These are phyloP conservation scores for Oriolus oriolus DNA, from an alignment of 2,113 vertebrate species.

Conservation along the genomic window DNA sequence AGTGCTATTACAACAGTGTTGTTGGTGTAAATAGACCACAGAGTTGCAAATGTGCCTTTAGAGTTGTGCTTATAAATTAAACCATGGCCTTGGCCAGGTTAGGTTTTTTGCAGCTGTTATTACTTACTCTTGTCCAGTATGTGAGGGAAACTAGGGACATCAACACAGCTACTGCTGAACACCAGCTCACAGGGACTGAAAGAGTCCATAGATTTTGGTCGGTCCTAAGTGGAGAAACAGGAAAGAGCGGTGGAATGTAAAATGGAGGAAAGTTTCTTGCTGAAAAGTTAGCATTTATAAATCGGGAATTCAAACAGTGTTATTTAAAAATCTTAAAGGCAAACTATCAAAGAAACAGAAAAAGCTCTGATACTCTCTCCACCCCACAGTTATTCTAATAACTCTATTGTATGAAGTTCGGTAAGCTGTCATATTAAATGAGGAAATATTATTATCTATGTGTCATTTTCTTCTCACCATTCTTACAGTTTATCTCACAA, in stretches of 20 bases:
- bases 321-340: not conserved
- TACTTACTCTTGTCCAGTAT: not conserved
- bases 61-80: not conserved
- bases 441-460: not conserved
- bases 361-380: not conserved
- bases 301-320: not conserved
- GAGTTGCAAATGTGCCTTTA: not conserved
- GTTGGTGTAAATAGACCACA: not conserved
- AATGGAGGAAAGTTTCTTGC: not conserved
- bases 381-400: not conserved
- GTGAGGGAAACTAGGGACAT: not conserved
- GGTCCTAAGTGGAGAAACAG: not conserved
- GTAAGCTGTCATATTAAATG: not conserved
- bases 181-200: not conserved
- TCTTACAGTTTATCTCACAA: not conserved
- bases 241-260: not conserved
- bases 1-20: not conserved
- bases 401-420: not conserved
- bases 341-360: not conserved
- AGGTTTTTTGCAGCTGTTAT: not conserved
- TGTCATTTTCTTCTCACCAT: not conserved
- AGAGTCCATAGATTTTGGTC: not conserved
- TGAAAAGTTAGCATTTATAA: not conserved
- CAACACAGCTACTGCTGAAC: not conserved
- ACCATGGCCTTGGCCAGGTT: not conserved